phyloP scores from a whole-genome alignment of 2,888 invertebrate genomes.

The Fragum whitleyi region DNA sequence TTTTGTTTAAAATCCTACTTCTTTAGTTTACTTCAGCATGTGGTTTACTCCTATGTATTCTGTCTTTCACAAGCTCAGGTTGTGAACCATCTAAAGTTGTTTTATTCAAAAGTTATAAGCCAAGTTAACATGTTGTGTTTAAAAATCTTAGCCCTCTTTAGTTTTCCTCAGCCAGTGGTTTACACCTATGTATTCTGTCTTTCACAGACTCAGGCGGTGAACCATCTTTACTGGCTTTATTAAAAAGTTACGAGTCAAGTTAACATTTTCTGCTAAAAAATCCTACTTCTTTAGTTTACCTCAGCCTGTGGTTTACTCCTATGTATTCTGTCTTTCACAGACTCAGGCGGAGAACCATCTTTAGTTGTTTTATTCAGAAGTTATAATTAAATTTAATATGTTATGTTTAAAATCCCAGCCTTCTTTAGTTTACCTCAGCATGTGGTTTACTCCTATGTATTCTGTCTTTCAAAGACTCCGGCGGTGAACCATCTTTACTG shows the following conservation, averaged over 20 bases:
- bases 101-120: too few relatives aligned
- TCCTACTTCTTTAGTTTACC: too few relatives aligned
- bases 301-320: slow-evolving; percentile 77
- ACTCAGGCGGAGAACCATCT: neutral
- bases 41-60: slow-evolving; percentile 71
- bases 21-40: slow-evolving; percentile 79
- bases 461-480: slow-evolving; percentile 39
- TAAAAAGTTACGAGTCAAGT: too few relatives aligned
- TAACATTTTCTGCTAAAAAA: too few relatives aligned
- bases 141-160: too few relatives aligned
- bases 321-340: slow-evolving; percentile 50
- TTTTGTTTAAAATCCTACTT: too few relatives aligned
- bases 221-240: slow-evolving; percentile 14
- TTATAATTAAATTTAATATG: too few relatives aligned
- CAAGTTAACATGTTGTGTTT: too few relatives aligned
- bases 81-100: too few relatives aligned
- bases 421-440: slow-evolving; percentile 79
- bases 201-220: neutral
- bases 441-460: slow-evolving; percentile 71
- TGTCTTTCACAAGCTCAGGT: slow-evolving; percentile 27
- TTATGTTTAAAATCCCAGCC: too few relatives aligned
- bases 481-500: slow-evolving; percentile 16
- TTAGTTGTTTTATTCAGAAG: slow-evolving; percentile 12
- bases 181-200: slow-evolving; percentile 67
- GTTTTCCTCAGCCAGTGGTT: slow-evolving; percentile 79